Conservation (phyloP, 1,140 invertebrate genomes). For the Bombus confusus region DNA sequence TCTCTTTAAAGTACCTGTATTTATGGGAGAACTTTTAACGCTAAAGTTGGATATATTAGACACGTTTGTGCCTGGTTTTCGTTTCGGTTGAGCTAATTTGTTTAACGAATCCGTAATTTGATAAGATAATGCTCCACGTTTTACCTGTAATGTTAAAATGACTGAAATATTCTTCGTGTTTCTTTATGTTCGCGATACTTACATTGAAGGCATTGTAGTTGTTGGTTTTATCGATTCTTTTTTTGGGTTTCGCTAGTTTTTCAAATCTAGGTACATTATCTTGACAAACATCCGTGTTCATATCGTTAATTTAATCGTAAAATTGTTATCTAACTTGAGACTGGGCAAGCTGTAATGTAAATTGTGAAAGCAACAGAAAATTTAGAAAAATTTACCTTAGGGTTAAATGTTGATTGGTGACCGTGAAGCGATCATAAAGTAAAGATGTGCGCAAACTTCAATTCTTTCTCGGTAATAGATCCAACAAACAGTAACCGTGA, state of each 20-base stretch:
- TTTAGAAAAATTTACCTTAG: slow-evolving; percentile 10
- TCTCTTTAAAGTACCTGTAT: slow-evolving; percentile 23
- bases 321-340: neutral
- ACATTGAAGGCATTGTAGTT: slow-evolving; percentile 51
- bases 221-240: slow-evolving; percentile 34
- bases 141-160: slow-evolving; percentile 44
- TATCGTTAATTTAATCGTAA: slow-evolving; percentile 37
- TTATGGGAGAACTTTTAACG: neutral
- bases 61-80: slow-evolving; percentile 1
- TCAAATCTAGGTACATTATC: slow-evolving; percentile 33
- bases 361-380: neutral
- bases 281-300: slow-evolving; percentile 47
- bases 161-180: neutral
- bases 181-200: neutral
- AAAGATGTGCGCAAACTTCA: slow-evolving; percentile 20
- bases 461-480: neutral
- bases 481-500: slow-evolving; percentile 1
- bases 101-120: slow-evolving; percentile 56
- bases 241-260: slow-evolving; percentile 44
- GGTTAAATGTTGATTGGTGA: slow-evolving; percentile 23
- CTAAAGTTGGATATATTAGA: neutral
- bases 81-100: slow-evolving; percentile 54
- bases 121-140: slow-evolving; percentile 52
- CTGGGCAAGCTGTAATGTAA: neutral
- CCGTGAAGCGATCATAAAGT: neutral